Evolutionary conservation across 2,113 vertebrate genomes (phyloP), one percentile per base, ranked within the genome.

Genomic region (Irena cyanogastra): DNA sequence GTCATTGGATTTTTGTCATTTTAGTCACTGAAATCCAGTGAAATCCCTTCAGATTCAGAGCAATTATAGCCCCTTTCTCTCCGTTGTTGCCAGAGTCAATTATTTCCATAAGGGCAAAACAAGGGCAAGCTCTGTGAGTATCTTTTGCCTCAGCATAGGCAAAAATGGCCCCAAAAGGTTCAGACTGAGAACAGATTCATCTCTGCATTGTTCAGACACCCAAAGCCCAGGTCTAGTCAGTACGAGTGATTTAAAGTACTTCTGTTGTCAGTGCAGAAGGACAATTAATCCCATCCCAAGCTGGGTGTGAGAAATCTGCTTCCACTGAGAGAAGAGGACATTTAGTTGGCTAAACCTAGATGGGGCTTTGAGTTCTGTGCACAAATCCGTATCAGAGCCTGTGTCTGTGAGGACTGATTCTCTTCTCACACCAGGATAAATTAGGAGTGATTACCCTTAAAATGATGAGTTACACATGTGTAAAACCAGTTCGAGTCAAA

Each of bases 361-460:
- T 30, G 17, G 9, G n/a, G 30, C 61, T 78, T 91, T 76, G 41
- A 56, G 89, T 47, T 83, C 64, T 84, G 39, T 71, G 61, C 44
- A 70, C 63, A 71, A 47, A 81, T 69, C 66, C 54, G 0, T 75
- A 23, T 41, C 61, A 60, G 63, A 54, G 45, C 57, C 31, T 88
- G 17, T 81, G 66, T 79, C 86, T 88, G 16, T 49, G 72, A 93
- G 88, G 60, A 94, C 80, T 81, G 65, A 90, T 68, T 94, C 42
- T 93, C 45, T 89, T 87, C 82, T 94, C 76, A 88, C 47, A 54
- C 22, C 47, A 49, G 37, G 77, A 75, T 86, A 90, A 89, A 97
- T 97, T 82, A 94, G 53, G 90, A 96, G 90, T 84, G 90, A 96
- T 90, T 93, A 83, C 95, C 56, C 88, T 95, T 95, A 89, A 96